These are phyloP conservation scores for Keiferia lycopersicella DNA, from an alignment of 2,888 invertebrate genomes.

Conservation along the genomic window DNA sequence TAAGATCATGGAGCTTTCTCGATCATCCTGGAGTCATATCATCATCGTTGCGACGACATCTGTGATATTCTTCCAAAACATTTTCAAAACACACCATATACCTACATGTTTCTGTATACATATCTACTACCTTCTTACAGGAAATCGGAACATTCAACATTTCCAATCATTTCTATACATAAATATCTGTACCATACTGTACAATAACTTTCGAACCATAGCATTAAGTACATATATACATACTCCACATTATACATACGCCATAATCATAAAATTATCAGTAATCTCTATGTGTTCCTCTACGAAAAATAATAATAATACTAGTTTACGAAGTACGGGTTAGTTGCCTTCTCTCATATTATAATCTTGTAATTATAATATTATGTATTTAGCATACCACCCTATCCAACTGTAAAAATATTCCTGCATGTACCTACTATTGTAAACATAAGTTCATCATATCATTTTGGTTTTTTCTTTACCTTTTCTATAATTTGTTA, in stretches of 20 bases:
- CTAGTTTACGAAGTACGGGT: no score
- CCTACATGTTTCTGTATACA: background rate
- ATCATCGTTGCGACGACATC: constrained; percentile 31
- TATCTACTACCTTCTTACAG: background rate
- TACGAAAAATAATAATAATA: background rate
- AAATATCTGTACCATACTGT: background rate
- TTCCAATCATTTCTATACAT: background rate
- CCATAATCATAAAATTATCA: background rate
- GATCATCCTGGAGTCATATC: constrained; percentile 44
- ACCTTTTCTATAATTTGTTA: no score
- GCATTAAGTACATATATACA: background rate
- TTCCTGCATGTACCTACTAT: no score
- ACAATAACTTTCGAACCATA: background rate
- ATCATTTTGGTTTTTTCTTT: no score
- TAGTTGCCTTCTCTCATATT: no score
- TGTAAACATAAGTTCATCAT: no score
- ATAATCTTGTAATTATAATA: no score
- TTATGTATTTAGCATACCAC: no score
- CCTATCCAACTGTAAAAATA: no score
- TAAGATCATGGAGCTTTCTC: constrained; percentile 54
- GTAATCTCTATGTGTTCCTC: background rate
- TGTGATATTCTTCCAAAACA: constrained; percentile 12
- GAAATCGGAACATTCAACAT: background rate
- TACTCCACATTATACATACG: background rate
- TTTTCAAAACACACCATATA: background rate